Evolutionary conservation across 2,888 invertebrate genomes (phyloP).

Genomic region (Tetranychus piercei): DNA sequence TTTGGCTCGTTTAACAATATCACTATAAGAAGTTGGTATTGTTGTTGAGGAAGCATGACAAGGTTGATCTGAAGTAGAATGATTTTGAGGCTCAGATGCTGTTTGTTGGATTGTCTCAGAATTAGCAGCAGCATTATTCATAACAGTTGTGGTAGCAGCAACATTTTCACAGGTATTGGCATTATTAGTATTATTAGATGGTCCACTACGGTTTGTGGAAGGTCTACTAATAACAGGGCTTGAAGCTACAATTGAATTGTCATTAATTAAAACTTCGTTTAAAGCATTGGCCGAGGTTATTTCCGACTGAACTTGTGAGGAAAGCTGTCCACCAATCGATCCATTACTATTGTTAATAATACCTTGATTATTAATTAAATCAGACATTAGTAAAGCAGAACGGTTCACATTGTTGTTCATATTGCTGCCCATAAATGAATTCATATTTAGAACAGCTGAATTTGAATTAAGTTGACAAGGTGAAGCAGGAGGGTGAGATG

Average conservation of each 20-base stretch:
- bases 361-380: background rate
- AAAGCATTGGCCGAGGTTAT: background rate
- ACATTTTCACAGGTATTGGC: background rate
- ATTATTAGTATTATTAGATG: background rate
- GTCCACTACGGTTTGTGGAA: background rate
- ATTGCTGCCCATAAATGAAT: background rate
- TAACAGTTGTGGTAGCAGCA: background rate
- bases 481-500: background rate
- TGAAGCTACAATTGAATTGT: background rate
- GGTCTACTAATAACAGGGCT: background rate
- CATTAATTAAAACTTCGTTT: background rate
- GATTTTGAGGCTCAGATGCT: background rate
- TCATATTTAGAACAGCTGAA: background rate
- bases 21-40: constrained; percentile 10
- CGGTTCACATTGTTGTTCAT: background rate
- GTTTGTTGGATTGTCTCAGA: background rate
- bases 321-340: background rate
- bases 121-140: constrained; percentile 4
- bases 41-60: background rate
- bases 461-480: background rate
- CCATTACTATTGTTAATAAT: background rate
- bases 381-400: background rate
- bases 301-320: background rate
- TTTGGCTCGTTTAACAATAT: constrained; percentile 8
- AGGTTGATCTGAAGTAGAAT: background rate